phyloP scores from a whole-genome alignment of 2,113 vertebrate genomes.

The Coracopsis vasa region DNA sequence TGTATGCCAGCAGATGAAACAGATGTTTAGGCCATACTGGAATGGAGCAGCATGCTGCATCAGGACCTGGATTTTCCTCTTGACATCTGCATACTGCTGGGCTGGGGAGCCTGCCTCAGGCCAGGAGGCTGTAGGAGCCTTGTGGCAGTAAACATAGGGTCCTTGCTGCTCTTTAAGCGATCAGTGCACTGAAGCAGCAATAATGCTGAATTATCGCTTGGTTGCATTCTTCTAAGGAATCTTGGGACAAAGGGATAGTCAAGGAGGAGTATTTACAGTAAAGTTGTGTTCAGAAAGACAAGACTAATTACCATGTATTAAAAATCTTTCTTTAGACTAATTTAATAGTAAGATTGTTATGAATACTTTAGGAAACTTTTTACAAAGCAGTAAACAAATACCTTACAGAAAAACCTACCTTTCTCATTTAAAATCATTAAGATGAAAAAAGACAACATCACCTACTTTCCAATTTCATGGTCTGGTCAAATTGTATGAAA shows the following conservation, averaged over 20 bases:
- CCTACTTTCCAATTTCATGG: constrained; percentile 40
- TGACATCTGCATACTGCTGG: constrained; percentile 95
- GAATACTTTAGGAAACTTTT: constrained; percentile 50
- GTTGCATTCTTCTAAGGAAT: constrained; percentile 85
- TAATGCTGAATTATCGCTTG: constrained; percentile 91
- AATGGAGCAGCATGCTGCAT: constrained; percentile 86
- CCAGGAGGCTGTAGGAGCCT: constrained; percentile 87
- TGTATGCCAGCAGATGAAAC: constrained; percentile 91
- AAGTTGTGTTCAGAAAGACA: constrained; percentile 77
- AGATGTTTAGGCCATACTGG: constrained; percentile 94
- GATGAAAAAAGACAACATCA: constrained; percentile 39
- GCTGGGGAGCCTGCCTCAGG: constrained; percentile 85
- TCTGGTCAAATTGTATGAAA: constrained; percentile 20
- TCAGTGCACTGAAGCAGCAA: constrained; percentile 87
- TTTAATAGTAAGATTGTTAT: constrained; percentile 63
- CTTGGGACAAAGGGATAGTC: constrained; percentile 82
- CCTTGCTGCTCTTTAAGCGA: constrained; percentile 86
- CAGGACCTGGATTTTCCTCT: constrained; percentile 86
- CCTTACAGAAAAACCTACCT: not conserved
- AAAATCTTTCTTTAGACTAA: constrained; percentile 66
- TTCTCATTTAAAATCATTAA: constrained; percentile 57
- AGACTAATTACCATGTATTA: constrained; percentile 73
- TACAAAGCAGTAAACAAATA: constrained; percentile 1
- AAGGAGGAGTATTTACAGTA: constrained; percentile 77
- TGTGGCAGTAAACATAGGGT: constrained; percentile 86